Evolutionary conservation across 1,140 invertebrate species (phyloP).

Genomic region (Drosophila nasuta): DNA sequence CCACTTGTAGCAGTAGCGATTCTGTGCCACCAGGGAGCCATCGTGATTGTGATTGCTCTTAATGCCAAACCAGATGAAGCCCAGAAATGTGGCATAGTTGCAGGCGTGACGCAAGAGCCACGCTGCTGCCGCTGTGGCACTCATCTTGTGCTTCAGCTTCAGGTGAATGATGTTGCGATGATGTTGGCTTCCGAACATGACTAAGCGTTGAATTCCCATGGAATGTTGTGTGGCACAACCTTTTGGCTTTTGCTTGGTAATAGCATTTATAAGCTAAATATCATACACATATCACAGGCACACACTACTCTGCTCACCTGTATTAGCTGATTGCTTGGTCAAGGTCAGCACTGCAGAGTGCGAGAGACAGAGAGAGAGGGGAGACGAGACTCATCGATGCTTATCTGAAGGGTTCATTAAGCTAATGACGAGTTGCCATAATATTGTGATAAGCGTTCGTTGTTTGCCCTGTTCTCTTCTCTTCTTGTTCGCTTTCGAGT

Average conservation of each 20-base stretch:
- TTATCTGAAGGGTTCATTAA: constrained; percentile 38
- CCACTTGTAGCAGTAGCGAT: constrained; percentile 54
- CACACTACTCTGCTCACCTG: background rate
- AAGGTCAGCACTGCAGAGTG: constrained; percentile 29
- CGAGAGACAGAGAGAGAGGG: too few species aligned
- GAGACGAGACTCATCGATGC: constrained; percentile 3
- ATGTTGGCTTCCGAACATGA: constrained; percentile 38
- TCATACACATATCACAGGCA: background rate
- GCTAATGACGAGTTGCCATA: constrained; percentile 43
- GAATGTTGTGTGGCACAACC: constrained; percentile 25
- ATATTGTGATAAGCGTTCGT: constrained; percentile 35
- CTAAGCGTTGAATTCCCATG: constrained; percentile 29
- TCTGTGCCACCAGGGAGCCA: constrained; percentile 32
- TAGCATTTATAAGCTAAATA: constrained; percentile 32
- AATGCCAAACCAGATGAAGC: constrained; percentile 41
- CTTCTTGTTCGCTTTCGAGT: background rate
- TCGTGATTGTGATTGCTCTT: constrained; percentile 13
- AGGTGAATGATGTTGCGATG: background rate
- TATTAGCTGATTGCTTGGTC: constrained; percentile 34
- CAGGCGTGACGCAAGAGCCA: constrained; percentile 23
- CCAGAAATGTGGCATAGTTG: constrained; percentile 26
- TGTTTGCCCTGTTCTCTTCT: background rate
- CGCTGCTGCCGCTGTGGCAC: constrained; percentile 15
- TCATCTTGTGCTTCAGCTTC: background rate
- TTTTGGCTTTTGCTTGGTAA: constrained; percentile 19